Conservation (phyloP, 2,888 invertebrate species). For the Coenonympha glycerion region DNA sequence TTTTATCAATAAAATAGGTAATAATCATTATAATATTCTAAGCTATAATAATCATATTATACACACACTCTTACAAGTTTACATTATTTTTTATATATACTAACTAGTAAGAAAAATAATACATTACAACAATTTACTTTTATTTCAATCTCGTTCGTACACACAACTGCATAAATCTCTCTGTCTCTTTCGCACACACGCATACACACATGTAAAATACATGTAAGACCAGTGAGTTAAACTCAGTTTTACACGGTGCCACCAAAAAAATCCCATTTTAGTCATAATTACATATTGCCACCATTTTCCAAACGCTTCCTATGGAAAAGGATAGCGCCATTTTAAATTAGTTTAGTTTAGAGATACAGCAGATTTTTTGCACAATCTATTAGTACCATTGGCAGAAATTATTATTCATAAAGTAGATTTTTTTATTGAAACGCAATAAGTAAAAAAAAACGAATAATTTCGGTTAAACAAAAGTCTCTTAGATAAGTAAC, state of each 20-base stretch:
- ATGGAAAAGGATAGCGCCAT: background rate
- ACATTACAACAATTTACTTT: constrained; percentile 6
- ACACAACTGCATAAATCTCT: background rate
- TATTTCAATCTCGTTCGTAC: background rate
- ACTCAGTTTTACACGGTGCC: constrained; percentile 1
- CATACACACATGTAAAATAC: background rate
- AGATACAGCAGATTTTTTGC: too few species aligned
- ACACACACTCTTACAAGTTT: constrained; percentile 16
- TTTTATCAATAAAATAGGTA: too few species aligned
- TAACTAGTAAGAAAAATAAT: background rate
- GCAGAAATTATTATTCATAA: too few species aligned
- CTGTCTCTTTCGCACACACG: background rate
- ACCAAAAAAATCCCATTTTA: constrained; percentile 2
- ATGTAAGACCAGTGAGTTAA: background rate
- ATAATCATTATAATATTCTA: constrained; percentile 14
- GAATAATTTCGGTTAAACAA: too few species aligned
- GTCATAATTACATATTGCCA: background rate
- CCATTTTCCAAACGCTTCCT: background rate
- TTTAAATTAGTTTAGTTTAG: too few species aligned
- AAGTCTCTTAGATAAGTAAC: background rate
- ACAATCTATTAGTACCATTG: too few species aligned
- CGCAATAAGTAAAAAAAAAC: too few species aligned
- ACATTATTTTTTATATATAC: constrained; percentile 18
- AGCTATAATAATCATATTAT: constrained; percentile 13
- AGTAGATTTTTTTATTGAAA: too few species aligned